phyloP scores from a whole-genome alignment of 1,140 invertebrate species.

The Lepidurus packardi region DNA sequence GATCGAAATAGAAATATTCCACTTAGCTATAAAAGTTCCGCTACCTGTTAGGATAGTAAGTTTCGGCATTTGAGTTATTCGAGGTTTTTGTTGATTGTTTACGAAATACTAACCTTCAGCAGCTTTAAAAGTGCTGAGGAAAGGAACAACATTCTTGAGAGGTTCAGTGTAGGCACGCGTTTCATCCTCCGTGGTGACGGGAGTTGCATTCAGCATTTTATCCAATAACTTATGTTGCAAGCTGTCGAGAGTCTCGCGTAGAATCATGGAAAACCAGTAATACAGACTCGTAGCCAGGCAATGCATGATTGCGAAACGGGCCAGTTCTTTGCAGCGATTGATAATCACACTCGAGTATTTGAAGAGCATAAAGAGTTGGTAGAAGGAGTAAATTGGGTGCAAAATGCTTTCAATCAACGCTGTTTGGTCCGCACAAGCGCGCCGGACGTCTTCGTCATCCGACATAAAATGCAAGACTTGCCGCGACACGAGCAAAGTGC shows the following conservation, averaged over 20 bases:
- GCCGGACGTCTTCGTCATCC: slow-evolving; percentile 45
- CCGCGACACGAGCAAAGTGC: slow-evolving; percentile 56
- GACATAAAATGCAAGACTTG: slow-evolving; percentile 54
- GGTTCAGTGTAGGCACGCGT: too few species aligned
- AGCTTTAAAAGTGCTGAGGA: too few species aligned
- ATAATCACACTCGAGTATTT: slow-evolving; percentile 70
- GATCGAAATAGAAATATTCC: neutral
- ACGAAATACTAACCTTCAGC: too few species aligned
- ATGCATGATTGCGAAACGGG: slow-evolving; percentile 66
- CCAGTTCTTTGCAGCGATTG: slow-evolving; percentile 52
- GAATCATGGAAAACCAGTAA: slow-evolving; percentile 66
- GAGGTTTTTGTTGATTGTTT: too few species aligned
- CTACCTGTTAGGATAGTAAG: neutral
- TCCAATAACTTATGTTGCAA: slow-evolving; percentile 33
- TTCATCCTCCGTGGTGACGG: too few species aligned
- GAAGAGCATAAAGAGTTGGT: slow-evolving; percentile 66
- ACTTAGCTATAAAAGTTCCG: neutral
- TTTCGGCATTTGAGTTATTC: neutral
- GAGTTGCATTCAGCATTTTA: too few species aligned
- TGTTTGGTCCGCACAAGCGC: slow-evolving; percentile 47
- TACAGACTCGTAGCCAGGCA: slow-evolving; percentile 63
- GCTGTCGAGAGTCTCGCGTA: slow-evolving; percentile 59
- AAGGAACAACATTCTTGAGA: too few species aligned
- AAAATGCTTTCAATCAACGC: slow-evolving; percentile 55
- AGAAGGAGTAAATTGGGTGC: slow-evolving; percentile 61